phyloP scores from a whole-genome alignment of 2,113 vertebrate species.

The Notechis scutatus region DNA sequence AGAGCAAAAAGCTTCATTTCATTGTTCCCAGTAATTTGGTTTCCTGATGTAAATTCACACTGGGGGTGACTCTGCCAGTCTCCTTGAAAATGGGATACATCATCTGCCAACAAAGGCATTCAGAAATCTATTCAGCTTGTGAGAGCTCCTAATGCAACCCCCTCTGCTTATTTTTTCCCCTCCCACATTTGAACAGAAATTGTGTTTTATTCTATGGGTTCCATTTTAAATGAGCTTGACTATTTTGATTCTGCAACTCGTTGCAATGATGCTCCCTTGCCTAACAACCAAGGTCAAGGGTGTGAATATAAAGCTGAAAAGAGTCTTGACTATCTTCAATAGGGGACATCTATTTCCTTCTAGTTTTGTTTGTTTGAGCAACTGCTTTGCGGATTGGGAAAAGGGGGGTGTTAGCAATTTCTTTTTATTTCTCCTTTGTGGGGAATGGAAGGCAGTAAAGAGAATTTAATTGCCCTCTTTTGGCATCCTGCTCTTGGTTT shows the following conservation, averaged over 20 bases:
- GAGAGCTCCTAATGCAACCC: neutral
- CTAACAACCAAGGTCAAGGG: neutral
- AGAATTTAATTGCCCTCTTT: neutral
- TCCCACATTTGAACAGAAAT: neutral
- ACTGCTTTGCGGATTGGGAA: neutral
- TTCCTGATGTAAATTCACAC: neutral
- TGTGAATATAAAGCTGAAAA: neutral
- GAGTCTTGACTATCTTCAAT: neutral
- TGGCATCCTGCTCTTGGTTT: neutral
- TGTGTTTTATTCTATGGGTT: neutral
- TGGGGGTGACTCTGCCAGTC: neutral
- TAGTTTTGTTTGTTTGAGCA: neutral
- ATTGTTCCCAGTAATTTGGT: neutral
- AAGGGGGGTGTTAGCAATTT: neutral
- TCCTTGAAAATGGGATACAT: neutral
- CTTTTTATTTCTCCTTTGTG: neutral
- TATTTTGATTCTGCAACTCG: neutral
- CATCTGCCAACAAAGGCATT: neutral
- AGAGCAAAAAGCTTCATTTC: neutral
- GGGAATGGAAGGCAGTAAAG: neutral
- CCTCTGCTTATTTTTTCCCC: neutral
- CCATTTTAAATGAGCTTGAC: neutral
- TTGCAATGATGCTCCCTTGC: neutral
- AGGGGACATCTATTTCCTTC: neutral
- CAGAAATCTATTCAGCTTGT: neutral